Base-by-base conservation (phyloP, 2,888 invertebrate genomes). In the Mamestra brassicae region DNA sequence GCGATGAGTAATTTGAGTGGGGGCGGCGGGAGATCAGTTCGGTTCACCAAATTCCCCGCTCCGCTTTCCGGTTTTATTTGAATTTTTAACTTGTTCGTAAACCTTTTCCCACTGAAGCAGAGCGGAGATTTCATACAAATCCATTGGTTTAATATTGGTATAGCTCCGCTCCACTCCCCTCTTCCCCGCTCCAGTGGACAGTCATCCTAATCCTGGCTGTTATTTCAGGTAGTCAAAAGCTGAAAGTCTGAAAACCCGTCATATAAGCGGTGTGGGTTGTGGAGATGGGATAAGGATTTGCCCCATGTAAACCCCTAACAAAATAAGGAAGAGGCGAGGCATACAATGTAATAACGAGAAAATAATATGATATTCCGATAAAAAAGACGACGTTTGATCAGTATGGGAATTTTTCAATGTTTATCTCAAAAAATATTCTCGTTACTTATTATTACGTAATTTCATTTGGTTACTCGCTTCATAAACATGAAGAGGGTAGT, bases 401-500 rank as follows among this genome's bases (percentile, higher is more conserved):
- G 26, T 47, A 38, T 38, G 38, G 26, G 26, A 66, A 52, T 38
- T 69, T 66, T 38, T 4, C 26, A 10, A 4, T n/a, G n/a, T 65
- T 64, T 15, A 50, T n/a, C 11, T 11, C 36, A 36, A 68, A 64
- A 36, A 47, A 47, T 5, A 17, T 17, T 34, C 8, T 13, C 47
- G 3, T 10, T n/a, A 10, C 15, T 26, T 17, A 26, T 36, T n/a
- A 36, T 10, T 38, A 64, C 36, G n/a, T 6, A 15, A 11, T 38
- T 52, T 34, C 11, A 50, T 11, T 52, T 38, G 10, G 7, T 71
- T 26, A 71, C 34, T 58, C 42, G 52, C 36, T 4, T 36, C 13
- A 5, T 38, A 60, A 72, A 42, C 6, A 45, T 50, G 36, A 73
- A 76, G 11, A 47, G 38, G 34, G 34, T 72, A 60, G 50, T 45